Evolutionary conservation across 2,888 invertebrate species (phyloP), one percentile per base, ranked within the genome.

Genomic region (Platypus cylindrus): DNA sequence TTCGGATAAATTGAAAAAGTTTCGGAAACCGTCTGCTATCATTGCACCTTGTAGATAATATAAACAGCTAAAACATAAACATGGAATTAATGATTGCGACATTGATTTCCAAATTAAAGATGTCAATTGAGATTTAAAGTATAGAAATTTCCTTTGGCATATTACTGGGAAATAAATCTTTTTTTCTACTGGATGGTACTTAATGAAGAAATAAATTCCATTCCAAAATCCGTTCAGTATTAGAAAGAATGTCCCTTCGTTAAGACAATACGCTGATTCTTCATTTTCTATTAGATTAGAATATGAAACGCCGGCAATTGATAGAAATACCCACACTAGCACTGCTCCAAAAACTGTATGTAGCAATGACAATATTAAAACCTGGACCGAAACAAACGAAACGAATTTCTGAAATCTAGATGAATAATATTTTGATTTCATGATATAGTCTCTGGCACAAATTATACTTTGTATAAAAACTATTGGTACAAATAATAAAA

Each of bases 381-480:
- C 71, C 48, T 75, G 75, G 1, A 72, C 40, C 0, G 75, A 68
- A 45, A 78, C 73, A 45, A 75, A 64, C 22, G 69, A 68, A 18
- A 74, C 51, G 32, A 82, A 63, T 62, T 74, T 75, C 3, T 68
- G 67, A 48, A 80, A 79, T 48, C 83, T 68, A 9, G 75, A 79
- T 23, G 72, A 67, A 41, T 71, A 68, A 48, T 75, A 79, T 0
- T 67, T 65, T 22, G 70, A 61, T 30, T 70, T 69, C 13, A 67
- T 62, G 15, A 80, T 65, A 47, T 79, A 78, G 44, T 74, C 75
- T 51, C 76, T 78, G 28, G 77, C 77, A 50, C 77, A 74, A 20
- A 78, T 66, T 24, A 79, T 64, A n/a, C 81, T 78, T 60, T 81
- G 80, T 4, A 77, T 65, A 40, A 78, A 71, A 7, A 79, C 73